Evolutionary conservation across 1,140 invertebrate genomes (phyloP).

Genomic region (Halyomorpha halys): DNA sequence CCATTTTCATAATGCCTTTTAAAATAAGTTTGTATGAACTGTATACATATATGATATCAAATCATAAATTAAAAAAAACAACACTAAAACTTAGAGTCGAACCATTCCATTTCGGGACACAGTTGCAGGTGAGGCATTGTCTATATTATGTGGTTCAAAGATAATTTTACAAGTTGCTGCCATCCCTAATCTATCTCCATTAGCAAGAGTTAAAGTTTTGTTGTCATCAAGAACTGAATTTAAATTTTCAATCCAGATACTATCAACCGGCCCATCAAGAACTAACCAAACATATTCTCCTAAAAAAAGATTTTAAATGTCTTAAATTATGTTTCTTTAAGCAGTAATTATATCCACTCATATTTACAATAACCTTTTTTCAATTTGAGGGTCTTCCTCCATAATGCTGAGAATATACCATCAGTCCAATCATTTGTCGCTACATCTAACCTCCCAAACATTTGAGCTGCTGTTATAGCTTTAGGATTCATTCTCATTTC

Average conservation of each 20-base stretch:
- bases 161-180: constrained; percentile 87
- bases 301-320: constrained; percentile 28
- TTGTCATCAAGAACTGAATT: constrained; percentile 95
- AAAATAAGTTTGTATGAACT: neutral
- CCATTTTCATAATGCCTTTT: neutral
- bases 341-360: neutral
- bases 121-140: constrained; percentile 91
- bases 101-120: constrained; percentile 93
- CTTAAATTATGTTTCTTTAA: neutral
- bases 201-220: constrained; percentile 84
- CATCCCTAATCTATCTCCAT: constrained; percentile 88
- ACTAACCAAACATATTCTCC: constrained; percentile 82
- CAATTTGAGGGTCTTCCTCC: constrained; percentile 83
- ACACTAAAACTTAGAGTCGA: neutral
- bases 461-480: constrained; percentile 91
- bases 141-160: constrained; percentile 93
- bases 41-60: no score
- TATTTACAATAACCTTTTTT: constrained; percentile 53
- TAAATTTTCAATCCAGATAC: constrained; percentile 95
- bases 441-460: constrained; percentile 92
- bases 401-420: constrained; percentile 92
- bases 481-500: constrained; percentile 99
- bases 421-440: constrained; percentile 98
- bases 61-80: neutral
- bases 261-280: constrained; percentile 89